Base-by-base conservation (phyloP, 92 coral and sea anemone species). In the Isaurus tuberculatus region DNA sequence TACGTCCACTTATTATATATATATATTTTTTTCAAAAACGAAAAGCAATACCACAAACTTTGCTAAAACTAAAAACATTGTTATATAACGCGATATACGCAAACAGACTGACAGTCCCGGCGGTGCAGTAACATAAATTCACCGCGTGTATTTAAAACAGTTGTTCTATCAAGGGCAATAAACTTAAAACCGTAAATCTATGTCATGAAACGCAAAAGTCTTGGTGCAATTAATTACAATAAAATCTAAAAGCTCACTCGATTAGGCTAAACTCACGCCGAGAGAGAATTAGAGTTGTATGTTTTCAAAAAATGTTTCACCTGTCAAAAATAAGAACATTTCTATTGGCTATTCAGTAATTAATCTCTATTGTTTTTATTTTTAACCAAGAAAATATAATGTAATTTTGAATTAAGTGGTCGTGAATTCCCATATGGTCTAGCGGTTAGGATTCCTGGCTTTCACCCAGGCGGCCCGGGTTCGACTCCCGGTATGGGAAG, bases 381-480 rank as follows among this genome's bases (percentile, higher is more conserved):
- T 49, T 51, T 2, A 16, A 51, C 19, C 63, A 55, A 55, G 25
- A 55, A 19, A 0, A n/a, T 0, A 3, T 0, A 14, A 2, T 20
- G 2, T 32, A 33, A 20, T 0, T 13, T 72, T 25, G 3, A 0
- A 0, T 0, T 0, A 0, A 0, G 0, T 0, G 2, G 0, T 0
- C 8, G 1, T 26, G 9, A 10, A 43, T 43, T 95, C 98, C 98
- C 98, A 94, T 96, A 90, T 96, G 99, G 99, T 96, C 99, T 96
- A 96, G 99, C 92, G 99, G 99, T 96, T 94, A 96, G 99, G 99
- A 96, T 96, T 96, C 94, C 97, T 95, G 98, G 98, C 88, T 95
- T 91, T 95, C 98, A 93, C 98, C 98, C 92, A 91, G 81, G 86
- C 68, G 81, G 84, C 75, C 88, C 84, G 82, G 89, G 91, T 92